phyloP scores from a whole-genome alignment of 2,888 invertebrate species.

The Lypha dubia region DNA sequence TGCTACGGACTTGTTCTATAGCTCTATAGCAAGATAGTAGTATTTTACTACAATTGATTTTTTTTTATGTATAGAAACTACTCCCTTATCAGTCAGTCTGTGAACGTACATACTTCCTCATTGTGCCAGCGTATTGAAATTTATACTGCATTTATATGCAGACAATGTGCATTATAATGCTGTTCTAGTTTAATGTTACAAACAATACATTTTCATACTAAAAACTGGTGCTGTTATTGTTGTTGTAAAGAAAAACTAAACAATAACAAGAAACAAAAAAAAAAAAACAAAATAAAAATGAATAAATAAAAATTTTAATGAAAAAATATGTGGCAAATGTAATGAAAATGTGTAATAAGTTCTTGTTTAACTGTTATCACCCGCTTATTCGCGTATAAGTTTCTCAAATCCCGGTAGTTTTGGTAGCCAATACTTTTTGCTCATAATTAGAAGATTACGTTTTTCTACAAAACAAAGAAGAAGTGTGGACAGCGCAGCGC shows the following conservation, averaged over 20 bases:
- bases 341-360: slow-evolving; percentile 39
- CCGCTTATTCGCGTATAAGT: too few species aligned
- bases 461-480: too few species aligned
- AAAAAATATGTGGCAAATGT: slow-evolving; percentile 30
- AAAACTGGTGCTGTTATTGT: neutral
- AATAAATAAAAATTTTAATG: slow-evolving; percentile 12
- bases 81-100: neutral
- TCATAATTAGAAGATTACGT: too few species aligned
- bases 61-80: too few species aligned
- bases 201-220: slow-evolving; percentile 10
- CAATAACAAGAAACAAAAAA: too few species aligned
- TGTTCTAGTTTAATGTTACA: slow-evolving; percentile 33
- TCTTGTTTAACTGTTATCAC: neutral
- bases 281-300: too few species aligned
- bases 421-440: too few species aligned
- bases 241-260: neutral
- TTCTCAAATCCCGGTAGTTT: neutral
- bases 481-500: too few species aligned
- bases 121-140: slow-evolving; percentile 10
- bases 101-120: neutral
- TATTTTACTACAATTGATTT: neutral
- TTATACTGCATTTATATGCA: slow-evolving; percentile 1
- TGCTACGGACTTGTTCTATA: too few species aligned
- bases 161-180: slow-evolving; percentile 31
- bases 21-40: too few species aligned